These are phyloP conservation scores for Uria lomvia DNA, from an alignment of 2,113 vertebrate species.

Conservation along the genomic window DNA sequence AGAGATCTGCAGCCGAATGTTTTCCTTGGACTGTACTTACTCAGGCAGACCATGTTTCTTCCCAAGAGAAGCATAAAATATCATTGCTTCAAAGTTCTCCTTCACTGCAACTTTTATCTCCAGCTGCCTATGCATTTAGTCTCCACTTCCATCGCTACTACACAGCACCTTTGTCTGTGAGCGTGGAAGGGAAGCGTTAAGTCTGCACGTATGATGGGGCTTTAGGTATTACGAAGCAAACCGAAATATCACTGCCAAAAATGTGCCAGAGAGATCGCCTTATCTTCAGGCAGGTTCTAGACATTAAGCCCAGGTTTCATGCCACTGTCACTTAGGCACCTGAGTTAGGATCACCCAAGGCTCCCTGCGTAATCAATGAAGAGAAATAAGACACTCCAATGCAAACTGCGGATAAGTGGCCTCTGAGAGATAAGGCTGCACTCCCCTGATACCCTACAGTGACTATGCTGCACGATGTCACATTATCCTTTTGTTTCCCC, in stretches of 20 bases:
- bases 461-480: background rate
- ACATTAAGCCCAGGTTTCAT: background rate
- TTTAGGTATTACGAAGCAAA: background rate
- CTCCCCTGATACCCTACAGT: background rate
- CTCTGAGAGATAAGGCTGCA: background rate
- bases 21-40: background rate
- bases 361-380: background rate
- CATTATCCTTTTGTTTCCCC: background rate
- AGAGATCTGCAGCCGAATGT: background rate
- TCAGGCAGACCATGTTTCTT: background rate
- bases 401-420: background rate
- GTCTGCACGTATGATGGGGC: background rate
- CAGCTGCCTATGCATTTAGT: background rate
- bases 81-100: background rate
- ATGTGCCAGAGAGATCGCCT: background rate
- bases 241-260: background rate
- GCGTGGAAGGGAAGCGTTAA: background rate
- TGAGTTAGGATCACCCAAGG: background rate
- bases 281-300: background rate
- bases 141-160: background rate
- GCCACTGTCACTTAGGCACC: background rate
- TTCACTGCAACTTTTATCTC: background rate
- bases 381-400: background rate
- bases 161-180: background rate
- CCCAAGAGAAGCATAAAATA: constrained; percentile 19